phyloP scores from a whole-genome alignment of 2,888 invertebrate genomes.

The Mimachlamys varia region DNA sequence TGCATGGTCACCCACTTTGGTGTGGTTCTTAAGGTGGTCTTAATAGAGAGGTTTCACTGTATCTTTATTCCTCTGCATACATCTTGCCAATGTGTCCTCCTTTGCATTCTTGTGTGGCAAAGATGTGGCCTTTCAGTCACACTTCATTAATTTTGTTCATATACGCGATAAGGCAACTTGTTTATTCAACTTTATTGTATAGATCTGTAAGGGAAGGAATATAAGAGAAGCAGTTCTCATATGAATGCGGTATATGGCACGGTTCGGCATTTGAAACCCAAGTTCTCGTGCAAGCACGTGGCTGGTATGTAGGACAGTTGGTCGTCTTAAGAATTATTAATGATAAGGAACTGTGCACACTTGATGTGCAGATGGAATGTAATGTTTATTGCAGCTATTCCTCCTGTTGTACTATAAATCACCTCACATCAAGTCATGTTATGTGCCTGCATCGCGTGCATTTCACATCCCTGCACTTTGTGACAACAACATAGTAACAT shows the following conservation, averaged over 20 bases:
- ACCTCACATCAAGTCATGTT: neutral
- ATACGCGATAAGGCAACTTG: too few species aligned
- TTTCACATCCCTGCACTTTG: neutral
- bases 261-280: neutral
- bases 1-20: too few species aligned
- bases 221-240: too few species aligned
- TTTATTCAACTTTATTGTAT: too few species aligned
- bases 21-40: too few species aligned
- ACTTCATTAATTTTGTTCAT: too few species aligned
- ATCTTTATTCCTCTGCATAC: too few species aligned
- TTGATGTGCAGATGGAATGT: slow-evolving; percentile 13
- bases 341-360: neutral
- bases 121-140: too few species aligned
- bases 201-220: too few species aligned
- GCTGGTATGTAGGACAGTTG: neutral
- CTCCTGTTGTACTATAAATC: slow-evolving; percentile 11
- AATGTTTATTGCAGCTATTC: neutral
- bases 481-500: neutral
- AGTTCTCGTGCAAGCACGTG: neutral
- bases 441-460: neutral
- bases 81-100: too few species aligned
- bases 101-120: too few species aligned
- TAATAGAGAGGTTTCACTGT: too few species aligned
- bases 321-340: slow-evolving; percentile 4
- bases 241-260: neutral